phyloP scores from a whole-genome alignment of 2,888 invertebrate species.

The Hesperia comma region DNA sequence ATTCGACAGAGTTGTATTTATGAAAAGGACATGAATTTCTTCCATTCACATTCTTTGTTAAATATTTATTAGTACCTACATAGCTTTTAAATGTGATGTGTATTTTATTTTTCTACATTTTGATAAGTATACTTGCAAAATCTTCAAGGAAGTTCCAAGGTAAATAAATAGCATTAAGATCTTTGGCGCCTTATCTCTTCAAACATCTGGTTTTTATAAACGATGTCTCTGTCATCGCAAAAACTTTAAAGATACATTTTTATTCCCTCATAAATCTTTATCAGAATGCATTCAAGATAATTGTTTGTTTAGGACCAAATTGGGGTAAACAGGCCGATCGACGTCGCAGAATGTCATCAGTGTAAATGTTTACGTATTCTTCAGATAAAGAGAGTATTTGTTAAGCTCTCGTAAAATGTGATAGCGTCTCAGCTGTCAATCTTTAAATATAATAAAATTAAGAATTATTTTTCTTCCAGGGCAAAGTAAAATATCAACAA shows the following conservation, averaged over 20 bases:
- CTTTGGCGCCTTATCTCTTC: constrained; percentile 18
- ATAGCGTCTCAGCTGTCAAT: constrained; percentile 40
- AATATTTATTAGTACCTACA: too few relatives aligned
- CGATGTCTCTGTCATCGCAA: constrained; percentile 23
- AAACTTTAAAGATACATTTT: constrained; percentile 29
- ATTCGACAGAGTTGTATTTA: too few relatives aligned
- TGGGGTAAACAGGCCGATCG: constrained; percentile 37
- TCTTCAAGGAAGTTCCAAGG: not conserved
- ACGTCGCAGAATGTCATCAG: constrained; percentile 58
- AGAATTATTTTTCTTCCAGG: not conserved
- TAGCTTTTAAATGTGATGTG: too few relatives aligned
- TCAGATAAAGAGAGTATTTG: constrained; percentile 50
- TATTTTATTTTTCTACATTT: not conserved
- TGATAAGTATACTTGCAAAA: not conserved
- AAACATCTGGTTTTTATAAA: constrained; percentile 13
- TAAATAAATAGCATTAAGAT: not conserved
- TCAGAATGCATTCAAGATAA: constrained; percentile 43
- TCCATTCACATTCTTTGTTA: too few relatives aligned
- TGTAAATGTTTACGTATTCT: constrained; percentile 54
- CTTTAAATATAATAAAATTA: constrained; percentile 28
- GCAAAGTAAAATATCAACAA: not conserved
- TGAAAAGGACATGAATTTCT: too few relatives aligned
- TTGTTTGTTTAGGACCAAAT: constrained; percentile 60
- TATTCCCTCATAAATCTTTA: constrained; percentile 49
- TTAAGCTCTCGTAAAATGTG: constrained; percentile 45